Conservation (phyloP, 2,113 vertebrate genomes). For the Psilopogon haemacephalus region DNA sequence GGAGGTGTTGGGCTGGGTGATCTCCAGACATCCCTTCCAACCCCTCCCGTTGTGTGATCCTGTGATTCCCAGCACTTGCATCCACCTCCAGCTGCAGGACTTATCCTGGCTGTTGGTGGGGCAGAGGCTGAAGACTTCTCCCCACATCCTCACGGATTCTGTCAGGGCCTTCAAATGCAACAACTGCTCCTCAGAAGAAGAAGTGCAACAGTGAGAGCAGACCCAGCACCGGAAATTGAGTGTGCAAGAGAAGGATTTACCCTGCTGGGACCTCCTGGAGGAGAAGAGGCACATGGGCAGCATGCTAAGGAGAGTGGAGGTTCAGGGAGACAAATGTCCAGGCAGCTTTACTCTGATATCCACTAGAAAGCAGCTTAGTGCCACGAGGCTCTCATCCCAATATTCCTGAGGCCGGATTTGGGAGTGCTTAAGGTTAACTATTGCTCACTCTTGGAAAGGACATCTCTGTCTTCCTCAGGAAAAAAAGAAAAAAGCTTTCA, state of each 20-base stretch:
- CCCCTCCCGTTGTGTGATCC: too few species aligned
- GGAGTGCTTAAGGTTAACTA: conserved; percentile 71
- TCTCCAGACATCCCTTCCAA: too few species aligned
- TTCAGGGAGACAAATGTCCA: conserved; percentile 48
- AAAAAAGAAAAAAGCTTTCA: conserved; percentile 46
- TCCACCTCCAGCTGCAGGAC: background rate
- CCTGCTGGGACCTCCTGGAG: conserved; percentile 44
- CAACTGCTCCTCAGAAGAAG: conserved; percentile 17
- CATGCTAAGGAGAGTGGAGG: conserved; percentile 54
- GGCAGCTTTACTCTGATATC: conserved; percentile 52
- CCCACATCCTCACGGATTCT: background rate
- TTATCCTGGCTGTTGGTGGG: background rate
- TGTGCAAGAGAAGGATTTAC: conserved; percentile 57
- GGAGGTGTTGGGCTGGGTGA: too few species aligned
- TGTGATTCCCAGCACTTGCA: too few species aligned
- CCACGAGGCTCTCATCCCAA: conserved; percentile 64
- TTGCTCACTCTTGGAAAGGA: conserved; percentile 67
- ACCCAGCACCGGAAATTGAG: conserved; percentile 15
- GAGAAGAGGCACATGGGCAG: background rate
- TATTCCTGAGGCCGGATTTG: conserved; percentile 66
- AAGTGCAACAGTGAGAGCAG: background rate
- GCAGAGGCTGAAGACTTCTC: background rate
- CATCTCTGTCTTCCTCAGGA: conserved; percentile 54
- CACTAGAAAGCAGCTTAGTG: conserved; percentile 63
- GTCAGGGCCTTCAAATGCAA: conserved; percentile 28